A percentile compares a stretch with the other conserved stretches of the same genome.
phyloP scores from a whole-genome alignment of 2,888 invertebrate genomes.

The Altica lythri region DNA sequence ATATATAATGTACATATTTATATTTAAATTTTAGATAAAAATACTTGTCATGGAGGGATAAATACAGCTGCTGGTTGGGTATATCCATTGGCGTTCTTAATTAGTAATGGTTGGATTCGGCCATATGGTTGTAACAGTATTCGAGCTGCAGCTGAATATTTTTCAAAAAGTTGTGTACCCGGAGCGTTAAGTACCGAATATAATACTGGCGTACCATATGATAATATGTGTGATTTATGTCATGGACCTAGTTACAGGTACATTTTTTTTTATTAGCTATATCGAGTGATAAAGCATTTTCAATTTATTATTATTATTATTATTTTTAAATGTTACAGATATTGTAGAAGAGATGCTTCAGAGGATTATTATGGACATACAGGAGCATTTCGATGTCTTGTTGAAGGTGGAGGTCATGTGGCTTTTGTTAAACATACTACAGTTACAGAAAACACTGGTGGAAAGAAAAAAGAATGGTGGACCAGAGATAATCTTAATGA shows the following conservation, averaged over 20 bases:
- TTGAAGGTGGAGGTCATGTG: constrained; percentile 94
- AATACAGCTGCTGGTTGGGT: constrained; percentile 95
- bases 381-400: constrained; percentile 88
- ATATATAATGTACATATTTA: too few species aligned
- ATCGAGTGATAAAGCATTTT: background rate
- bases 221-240: constrained; percentile 93
- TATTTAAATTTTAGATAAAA: constrained; percentile 61
- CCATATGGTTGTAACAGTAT: constrained; percentile 88
- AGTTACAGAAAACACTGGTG: constrained; percentile 88
- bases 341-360: constrained; percentile 85
- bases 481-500: constrained; percentile 88
- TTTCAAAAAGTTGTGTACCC: constrained; percentile 93
- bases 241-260: constrained; percentile 73
- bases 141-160: constrained; percentile 90
- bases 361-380: constrained; percentile 90
- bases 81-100: constrained; percentile 88
- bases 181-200: constrained; percentile 89
- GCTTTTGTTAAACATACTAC: constrained; percentile 96
- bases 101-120: constrained; percentile 92
- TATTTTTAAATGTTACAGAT: constrained; percentile 59
- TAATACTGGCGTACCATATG: constrained; percentile 80
- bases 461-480: constrained; percentile 91
- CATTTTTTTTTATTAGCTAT: constrained; percentile 2
- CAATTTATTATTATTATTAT: background rate
- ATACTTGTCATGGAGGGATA: constrained; percentile 92